Conservation (phyloP, 2,113 vertebrate species). For the Aplodontia rufa region DNA sequence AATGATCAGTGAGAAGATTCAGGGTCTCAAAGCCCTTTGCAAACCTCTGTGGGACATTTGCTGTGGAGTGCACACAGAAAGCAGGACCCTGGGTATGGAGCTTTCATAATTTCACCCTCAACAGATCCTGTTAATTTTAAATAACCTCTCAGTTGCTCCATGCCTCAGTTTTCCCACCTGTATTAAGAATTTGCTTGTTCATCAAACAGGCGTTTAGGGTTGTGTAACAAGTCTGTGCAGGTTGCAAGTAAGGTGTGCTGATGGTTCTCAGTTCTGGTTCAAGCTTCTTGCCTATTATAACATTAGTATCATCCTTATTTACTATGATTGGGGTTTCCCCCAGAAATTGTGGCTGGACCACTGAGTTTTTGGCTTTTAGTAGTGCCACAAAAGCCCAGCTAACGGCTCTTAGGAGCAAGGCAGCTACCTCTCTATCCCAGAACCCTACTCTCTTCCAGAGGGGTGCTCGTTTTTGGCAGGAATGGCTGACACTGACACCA, state of each 20-base stretch:
- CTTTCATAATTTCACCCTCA: background rate
- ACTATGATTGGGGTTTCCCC: background rate
- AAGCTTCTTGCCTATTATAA: background rate
- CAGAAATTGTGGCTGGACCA: background rate
- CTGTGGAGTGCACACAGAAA: background rate
- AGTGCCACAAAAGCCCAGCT: background rate
- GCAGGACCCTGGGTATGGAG: background rate
- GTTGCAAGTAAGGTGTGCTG: background rate
- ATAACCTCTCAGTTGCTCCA: background rate
- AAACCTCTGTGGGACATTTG: background rate
- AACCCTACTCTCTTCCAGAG: background rate
- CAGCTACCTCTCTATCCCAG: background rate
- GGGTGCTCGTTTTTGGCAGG: background rate
- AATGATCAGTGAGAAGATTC: background rate
- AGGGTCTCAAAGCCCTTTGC: background rate
- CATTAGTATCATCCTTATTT: background rate
- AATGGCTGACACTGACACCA: background rate
- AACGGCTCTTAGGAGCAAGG: background rate
- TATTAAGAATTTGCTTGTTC: background rate
- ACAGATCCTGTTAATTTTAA: background rate
- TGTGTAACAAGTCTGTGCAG: background rate
- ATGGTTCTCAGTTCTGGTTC: background rate
- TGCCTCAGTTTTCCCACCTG: slow-evolving; percentile 32
- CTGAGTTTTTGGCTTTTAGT: background rate
- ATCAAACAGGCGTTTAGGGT: background rate